Percentiles rank a stretch among this genome's conserved stretches.
phyloP scores from a whole-genome alignment of 1,140 invertebrate genomes.

The Pinna nobilis region DNA sequence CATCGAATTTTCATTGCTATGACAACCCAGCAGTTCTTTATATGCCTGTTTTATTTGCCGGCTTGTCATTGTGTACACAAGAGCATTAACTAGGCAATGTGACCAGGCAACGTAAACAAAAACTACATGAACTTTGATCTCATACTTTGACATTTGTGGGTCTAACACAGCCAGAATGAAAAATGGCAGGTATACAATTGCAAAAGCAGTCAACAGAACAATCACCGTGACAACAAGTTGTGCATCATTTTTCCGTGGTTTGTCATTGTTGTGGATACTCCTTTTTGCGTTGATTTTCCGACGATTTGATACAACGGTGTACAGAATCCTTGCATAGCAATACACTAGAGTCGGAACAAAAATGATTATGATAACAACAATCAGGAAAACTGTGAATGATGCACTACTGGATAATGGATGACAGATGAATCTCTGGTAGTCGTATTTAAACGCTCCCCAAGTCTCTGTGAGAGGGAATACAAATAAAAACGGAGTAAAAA shows the following conservation, averaged over 20 bases:
- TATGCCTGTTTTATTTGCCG: slow-evolving; percentile 18
- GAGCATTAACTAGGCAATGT: slow-evolving; percentile 41
- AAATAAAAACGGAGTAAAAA: slow-evolving; percentile 23
- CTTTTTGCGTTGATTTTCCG: slow-evolving; percentile 6
- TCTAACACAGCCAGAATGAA: slow-evolving; percentile 34
- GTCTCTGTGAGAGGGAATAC: slow-evolving; percentile 33
- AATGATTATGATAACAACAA: slow-evolving; percentile 21
- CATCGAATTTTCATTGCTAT: not conserved
- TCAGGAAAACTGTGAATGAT: slow-evolving; percentile 27
- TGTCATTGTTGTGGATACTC: not conserved
- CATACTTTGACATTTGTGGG: slow-evolving; percentile 16
- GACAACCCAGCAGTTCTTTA: not conserved
- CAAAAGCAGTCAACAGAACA: slow-evolving; percentile 36
- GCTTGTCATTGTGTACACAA: slow-evolving; percentile 46
- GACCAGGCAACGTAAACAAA: slow-evolving; percentile 45
- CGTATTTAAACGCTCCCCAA: slow-evolving; percentile 46
- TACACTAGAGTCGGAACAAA: slow-evolving; percentile 33
- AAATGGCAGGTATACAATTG: slow-evolving; percentile 43
- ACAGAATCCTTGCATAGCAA: slow-evolving; percentile 41
- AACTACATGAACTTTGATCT: slow-evolving; percentile 6
- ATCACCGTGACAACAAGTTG: slow-evolving; percentile 42
- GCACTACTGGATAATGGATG: slow-evolving; percentile 7
- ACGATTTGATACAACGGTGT: slow-evolving; percentile 17
- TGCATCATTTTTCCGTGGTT: slow-evolving; percentile 4
- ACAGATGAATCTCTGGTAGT: slow-evolving; percentile 35